Evolutionary conservation across 2,113 vertebrate genomes (phyloP).

Genomic region (Coreoperca whiteheadi): DNA sequence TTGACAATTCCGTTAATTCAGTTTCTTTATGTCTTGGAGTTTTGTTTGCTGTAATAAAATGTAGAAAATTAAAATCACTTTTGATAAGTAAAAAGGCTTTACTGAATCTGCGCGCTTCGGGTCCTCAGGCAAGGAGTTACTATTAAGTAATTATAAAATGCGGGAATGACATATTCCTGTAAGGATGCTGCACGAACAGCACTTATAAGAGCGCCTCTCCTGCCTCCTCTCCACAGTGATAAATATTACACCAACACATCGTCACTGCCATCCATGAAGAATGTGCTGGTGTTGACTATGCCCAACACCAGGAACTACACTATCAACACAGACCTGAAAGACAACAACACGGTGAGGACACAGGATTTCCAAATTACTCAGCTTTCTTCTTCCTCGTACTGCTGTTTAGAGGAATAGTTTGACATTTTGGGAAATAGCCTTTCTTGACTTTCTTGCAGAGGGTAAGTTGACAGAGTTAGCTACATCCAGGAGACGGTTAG

Average conservation of each 20-base stretch:
- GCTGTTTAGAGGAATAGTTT: neutral
- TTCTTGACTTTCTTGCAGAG: neutral
- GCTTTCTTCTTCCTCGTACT: neutral
- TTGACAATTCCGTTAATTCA: neutral
- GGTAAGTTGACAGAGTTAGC: too few species aligned
- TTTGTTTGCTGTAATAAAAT: too few species aligned
- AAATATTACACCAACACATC: slow-evolving; percentile 83
- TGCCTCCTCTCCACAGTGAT: slow-evolving; percentile 81
- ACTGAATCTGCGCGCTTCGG: neutral
- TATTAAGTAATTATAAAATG: neutral
- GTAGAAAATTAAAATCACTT: too few species aligned
- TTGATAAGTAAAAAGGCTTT: neutral
- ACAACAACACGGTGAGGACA: slow-evolving; percentile 68
- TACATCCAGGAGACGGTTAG: too few species aligned
- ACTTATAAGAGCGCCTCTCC: neutral
- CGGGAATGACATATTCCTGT: neutral
- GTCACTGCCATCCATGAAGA: slow-evolving; percentile 84
- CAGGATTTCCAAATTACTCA: neutral
- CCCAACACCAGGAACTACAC: slow-evolving; percentile 79
- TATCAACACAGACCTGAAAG: slow-evolving; percentile 51
- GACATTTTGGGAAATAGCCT: neutral
- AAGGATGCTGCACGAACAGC: too few species aligned
- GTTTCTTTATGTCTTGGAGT: neutral
- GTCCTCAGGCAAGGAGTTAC: neutral
- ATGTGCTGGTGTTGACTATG: slow-evolving; percentile 93